Base-by-base conservation (phyloP, 2,888 invertebrate genomes). In the Xestoiulus laeticollis region DNA sequence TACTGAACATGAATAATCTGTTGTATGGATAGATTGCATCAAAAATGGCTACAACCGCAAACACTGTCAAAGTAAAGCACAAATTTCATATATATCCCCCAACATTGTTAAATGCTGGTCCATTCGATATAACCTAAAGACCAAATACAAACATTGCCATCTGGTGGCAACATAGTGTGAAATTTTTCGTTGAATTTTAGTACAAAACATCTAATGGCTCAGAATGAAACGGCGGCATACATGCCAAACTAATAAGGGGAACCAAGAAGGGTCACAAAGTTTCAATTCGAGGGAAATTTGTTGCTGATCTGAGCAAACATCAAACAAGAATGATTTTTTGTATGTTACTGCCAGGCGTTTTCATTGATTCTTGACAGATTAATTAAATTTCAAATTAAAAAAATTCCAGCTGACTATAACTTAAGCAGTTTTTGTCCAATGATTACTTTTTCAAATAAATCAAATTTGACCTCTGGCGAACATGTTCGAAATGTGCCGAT, bases 81-180 rank as follows among this genome's bases (percentile, higher is more conserved):
- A 26, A 22, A 22, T 68, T 68, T 6, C 68, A 68, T 12, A 22
- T 5, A 19, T 59, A 5, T 59, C n/a, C 59, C n/a, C n/a, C 8
- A 59, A 38, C 38, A 38, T 8, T 8, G 38, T 38, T 38, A 38
- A 8, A 38, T 1, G 38, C 38, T 38, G n/a, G 19, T 6, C 19
- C n/a, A n/a, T 59, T 2, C 2, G 59, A 48, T 48, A 48, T 3
- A 48, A 48, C 48, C 48, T 16, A 48, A 59, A 19, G 48, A 5
- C 59, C 12, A 68, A 68, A 26, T n/a, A n/a, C 68, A 68, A 68
- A 68, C 68, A 68, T 26, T 26, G 68, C 68, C 68, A 68, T 68
- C 68, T 68, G 68, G 68, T 68, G 68, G 68, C 68, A 68, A 12
- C 68, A 22, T 68, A 68, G 68, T 68, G 68, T 68, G 68, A 68